phyloP scores from a whole-genome alignment of 2,797 vertebrate species.

The Coreius guichenoti region DNA sequence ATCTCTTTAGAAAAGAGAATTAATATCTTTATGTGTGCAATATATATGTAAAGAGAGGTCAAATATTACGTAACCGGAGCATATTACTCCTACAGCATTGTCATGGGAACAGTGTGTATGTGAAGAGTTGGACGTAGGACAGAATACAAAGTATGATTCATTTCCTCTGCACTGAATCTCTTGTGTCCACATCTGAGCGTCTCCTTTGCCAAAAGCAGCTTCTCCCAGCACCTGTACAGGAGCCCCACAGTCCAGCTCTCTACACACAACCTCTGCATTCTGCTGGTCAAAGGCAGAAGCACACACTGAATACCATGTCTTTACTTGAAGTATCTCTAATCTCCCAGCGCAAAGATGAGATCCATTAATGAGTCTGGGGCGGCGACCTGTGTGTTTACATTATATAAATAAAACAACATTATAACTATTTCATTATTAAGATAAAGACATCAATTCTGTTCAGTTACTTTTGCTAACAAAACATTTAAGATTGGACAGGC shows the following conservation, averaged over 20 bases:
- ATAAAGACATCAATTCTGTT: not conserved
- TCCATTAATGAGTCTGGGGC: not conserved
- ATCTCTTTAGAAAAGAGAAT: not conserved
- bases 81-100: constrained; percentile 58
- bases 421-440: not conserved
- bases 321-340: constrained; percentile 58
- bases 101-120: constrained; percentile 57
- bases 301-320: constrained; percentile 70
- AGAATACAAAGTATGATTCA: constrained; percentile 48
- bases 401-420: not conserved
- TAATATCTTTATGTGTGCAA: constrained; percentile 63
- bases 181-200: constrained; percentile 65
- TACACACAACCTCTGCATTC: constrained; percentile 74
- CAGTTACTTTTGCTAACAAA: not conserved
- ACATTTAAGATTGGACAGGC: not conserved
- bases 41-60: not conserved
- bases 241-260: constrained; percentile 72
- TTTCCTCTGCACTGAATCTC: constrained; percentile 72
- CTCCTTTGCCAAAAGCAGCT: constrained; percentile 62
- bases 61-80: constrained; percentile 20
- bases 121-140: not conserved
- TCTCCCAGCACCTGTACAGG: constrained; percentile 62
- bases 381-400: not conserved
- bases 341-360: constrained; percentile 45
- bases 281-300: constrained; percentile 72